Evolutionary conservation across 1,140 invertebrate genomes (phyloP).

Genomic region (Drosophila murphyi): DNA sequence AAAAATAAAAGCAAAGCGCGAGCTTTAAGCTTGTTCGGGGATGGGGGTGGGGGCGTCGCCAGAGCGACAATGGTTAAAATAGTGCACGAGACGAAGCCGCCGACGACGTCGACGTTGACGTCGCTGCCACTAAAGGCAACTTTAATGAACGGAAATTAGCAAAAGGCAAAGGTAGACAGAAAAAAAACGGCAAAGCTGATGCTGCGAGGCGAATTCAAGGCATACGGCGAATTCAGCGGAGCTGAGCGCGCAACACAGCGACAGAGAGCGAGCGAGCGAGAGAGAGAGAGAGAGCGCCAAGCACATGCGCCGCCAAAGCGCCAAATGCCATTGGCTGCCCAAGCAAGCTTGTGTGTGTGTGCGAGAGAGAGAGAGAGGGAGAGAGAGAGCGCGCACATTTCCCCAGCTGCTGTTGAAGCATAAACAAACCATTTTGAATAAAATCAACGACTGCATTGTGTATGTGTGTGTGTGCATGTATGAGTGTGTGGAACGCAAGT

Average conservation of each 20-base stretch:
- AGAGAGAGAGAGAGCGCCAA: constrained; percentile 36
- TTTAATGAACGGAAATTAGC: constrained; percentile 84
- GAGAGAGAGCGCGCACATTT: constrained; percentile 38
- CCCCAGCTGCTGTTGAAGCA: constrained; percentile 53
- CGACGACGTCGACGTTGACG: constrained; percentile 1
- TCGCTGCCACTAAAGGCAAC: constrained; percentile 52
- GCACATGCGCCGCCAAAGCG: constrained; percentile 59
- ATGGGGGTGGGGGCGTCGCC: neutral
- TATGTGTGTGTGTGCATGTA: neutral
- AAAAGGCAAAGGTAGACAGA: constrained; percentile 70
- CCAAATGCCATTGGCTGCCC: constrained; percentile 58
- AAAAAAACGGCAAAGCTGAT: constrained; percentile 58
- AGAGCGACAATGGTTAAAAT: constrained; percentile 42
- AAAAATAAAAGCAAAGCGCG: constrained; percentile 28
- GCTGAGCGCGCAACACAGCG: neutral
- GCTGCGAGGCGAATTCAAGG: constrained; percentile 24
- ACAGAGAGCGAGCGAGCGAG: neutral
- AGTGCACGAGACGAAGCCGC: constrained; percentile 56
- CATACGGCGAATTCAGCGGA: constrained; percentile 39
- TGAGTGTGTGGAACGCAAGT: constrained; percentile 59
- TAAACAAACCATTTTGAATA: constrained; percentile 83
- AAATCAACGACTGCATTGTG: constrained; percentile 59
- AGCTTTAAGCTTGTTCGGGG: constrained; percentile 33
- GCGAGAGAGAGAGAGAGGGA: constrained; percentile 23
- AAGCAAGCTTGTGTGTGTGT: constrained; percentile 33